phyloP scores from a whole-genome alignment of 2,797 vertebrate genomes.

The Bryconaethiops microstoma region DNA sequence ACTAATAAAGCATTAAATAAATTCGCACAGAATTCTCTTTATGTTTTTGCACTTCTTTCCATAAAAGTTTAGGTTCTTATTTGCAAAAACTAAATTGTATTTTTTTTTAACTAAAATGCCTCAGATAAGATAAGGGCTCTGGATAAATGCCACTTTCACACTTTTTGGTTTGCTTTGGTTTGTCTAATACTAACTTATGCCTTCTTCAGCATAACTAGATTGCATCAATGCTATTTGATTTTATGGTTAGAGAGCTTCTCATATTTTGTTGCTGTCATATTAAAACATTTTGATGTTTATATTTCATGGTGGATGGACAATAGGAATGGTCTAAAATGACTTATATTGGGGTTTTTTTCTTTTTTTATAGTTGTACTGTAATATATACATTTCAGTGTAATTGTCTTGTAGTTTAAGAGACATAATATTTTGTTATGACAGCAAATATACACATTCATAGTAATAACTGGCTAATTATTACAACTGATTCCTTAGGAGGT shows the following conservation, averaged over 20 bases:
- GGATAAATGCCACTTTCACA: not conserved
- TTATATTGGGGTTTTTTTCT: too few species aligned
- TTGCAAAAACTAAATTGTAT: not conserved
- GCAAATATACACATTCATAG: not conserved
- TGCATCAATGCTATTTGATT: not conserved
- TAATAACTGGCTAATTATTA: not conserved
- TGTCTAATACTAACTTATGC: not conserved
- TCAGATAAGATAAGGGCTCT: not conserved
- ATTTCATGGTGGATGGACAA: too few species aligned
- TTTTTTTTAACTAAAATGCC: not conserved
- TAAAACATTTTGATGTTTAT: too few species aligned
- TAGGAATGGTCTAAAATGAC: too few species aligned
- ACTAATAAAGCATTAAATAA: not conserved
- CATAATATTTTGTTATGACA: not conserved
- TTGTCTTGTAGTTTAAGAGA: too few species aligned
- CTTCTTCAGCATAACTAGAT: not conserved
- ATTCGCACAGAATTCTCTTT: not conserved
- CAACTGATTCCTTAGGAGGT: not conserved
- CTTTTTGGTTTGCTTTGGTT: conserved; percentile 1
- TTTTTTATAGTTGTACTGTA: too few species aligned
- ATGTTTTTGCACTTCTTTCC: not conserved
- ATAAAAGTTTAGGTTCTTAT: not conserved
- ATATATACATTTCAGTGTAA: too few species aligned
- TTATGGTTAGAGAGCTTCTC: not conserved
- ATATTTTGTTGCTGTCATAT: not conserved